These are phyloP conservation scores for Drosophila yooni DNA, from an alignment of 2,888 invertebrate genomes.

Conservation along the genomic window DNA sequence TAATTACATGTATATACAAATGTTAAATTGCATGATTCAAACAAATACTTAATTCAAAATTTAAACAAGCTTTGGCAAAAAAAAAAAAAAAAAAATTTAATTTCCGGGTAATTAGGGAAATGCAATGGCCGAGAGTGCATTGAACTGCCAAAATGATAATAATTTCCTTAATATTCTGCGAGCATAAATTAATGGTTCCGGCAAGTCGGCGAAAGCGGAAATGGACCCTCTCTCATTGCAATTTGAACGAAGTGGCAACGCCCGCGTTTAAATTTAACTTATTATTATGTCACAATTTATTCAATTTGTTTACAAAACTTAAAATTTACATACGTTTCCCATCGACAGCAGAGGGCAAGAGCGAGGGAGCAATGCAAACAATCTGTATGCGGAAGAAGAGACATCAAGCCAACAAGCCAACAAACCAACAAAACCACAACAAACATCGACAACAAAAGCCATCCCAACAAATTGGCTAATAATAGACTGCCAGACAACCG, in stretches of 20 bases:
- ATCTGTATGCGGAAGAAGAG: conserved; percentile 37
- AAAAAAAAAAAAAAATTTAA: conserved; percentile 3
- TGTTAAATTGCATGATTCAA: conserved; percentile 10
- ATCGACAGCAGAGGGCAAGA: conserved; percentile 21
- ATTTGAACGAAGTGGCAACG: conserved; percentile 14
- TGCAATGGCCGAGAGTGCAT: conserved; percentile 44
- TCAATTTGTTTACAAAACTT: conserved; percentile 59
- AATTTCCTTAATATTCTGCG: conserved; percentile 27
- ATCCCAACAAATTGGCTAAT: conserved; percentile 65
- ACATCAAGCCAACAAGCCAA: conserved; percentile 12
- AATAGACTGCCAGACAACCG: conserved; percentile 37
- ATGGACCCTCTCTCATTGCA: conserved; percentile 13
- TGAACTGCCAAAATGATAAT: conserved; percentile 47
- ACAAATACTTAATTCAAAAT: not conserved
- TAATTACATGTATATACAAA: not conserved
- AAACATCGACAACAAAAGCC: conserved; percentile 44
- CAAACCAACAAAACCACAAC: conserved; percentile 31
- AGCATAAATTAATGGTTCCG: conserved; percentile 24
- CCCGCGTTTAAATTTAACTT: conserved; percentile 7
- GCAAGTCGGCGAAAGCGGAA: conserved; percentile 30
- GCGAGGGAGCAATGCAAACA: conserved; percentile 28
- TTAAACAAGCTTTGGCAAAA: not conserved
- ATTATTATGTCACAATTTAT: conserved; percentile 69
- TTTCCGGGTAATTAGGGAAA: conserved; percentile 27
- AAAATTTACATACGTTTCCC: conserved; percentile 62